Percentiles rank a stretch among this genome's conserved stretches.
phyloP scores from a whole-genome alignment of 1,140 invertebrate species.

The Capitella teleta region DNA sequence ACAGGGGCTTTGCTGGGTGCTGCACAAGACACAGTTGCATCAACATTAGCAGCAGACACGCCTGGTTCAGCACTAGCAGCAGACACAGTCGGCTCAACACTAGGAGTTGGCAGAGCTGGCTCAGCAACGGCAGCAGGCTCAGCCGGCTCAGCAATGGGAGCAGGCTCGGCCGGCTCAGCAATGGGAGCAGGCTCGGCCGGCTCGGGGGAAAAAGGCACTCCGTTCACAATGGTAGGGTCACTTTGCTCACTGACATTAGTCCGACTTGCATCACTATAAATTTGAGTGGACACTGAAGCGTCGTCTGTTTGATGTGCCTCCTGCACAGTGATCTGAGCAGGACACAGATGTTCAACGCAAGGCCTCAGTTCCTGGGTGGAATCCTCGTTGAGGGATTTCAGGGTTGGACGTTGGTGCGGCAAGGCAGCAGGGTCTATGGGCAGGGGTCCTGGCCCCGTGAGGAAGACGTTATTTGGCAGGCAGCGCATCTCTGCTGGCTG shows the following conservation, averaged over 20 bases:
- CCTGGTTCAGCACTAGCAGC: constrained; percentile 8
- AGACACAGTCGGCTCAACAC: background rate
- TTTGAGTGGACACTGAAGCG: background rate
- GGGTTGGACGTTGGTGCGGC: no score
- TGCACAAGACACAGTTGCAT: background rate
- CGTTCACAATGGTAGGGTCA: background rate
- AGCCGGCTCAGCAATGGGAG: background rate
- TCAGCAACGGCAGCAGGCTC: constrained; percentile 6
- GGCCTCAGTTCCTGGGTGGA: background rate
- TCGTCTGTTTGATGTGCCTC: background rate
- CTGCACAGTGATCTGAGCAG: background rate
- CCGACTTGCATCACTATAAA: background rate
- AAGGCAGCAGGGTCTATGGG: no score
- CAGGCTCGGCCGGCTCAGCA: background rate
- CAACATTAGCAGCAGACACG: constrained; percentile 6
- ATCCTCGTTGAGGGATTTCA: no score
- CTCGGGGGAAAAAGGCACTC: background rate
- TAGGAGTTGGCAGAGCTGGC: background rate
- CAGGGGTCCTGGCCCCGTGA: no score
- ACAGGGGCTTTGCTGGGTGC: background rate
- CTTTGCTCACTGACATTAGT: background rate
- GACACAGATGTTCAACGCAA: background rate
- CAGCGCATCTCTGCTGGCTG: background rate
- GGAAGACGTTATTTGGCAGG: background rate
- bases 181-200: background rate